These are phyloP conservation scores for Lagopus leucura DNA, from an alignment of 2,113 vertebrate genomes.

Conservation along the genomic window DNA sequence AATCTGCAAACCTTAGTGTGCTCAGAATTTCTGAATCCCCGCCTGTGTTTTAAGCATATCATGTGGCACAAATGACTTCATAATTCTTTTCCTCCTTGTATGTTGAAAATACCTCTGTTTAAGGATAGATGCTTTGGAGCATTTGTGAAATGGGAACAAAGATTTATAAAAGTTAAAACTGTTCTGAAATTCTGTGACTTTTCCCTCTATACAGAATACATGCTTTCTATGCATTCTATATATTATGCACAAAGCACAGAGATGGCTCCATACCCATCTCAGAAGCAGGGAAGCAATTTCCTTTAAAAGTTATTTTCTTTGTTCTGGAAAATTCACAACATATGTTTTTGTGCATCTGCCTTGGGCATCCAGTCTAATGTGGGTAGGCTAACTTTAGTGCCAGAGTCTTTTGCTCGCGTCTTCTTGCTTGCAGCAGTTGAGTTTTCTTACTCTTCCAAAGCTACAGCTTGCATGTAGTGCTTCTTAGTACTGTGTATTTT, in stretches of 20 bases:
- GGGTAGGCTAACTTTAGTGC: slow-evolving; percentile 3
- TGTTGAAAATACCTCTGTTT: not conserved
- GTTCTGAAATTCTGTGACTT: not conserved
- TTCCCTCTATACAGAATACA: not conserved
- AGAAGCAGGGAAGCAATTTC: not conserved
- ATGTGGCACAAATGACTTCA: not conserved
- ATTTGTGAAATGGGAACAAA: not conserved
- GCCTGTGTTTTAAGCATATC: not conserved
- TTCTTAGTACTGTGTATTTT: not conserved
- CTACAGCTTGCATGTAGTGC: not conserved
- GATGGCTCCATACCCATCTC: not conserved
- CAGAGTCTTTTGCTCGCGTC: slow-evolving; percentile 19
- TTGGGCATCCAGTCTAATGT: slow-evolving; percentile 20
- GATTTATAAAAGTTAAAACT: not conserved
- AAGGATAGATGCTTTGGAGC: not conserved
- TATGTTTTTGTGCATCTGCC: slow-evolving; percentile 21
- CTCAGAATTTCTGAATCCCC: not conserved
- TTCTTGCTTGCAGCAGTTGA: slow-evolving; percentile 21
- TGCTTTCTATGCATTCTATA: not conserved
- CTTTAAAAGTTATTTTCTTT: slow-evolving; percentile 11
- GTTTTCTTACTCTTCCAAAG: slow-evolving; percentile 13
- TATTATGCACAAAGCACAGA: not conserved
- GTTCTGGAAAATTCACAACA: not conserved
- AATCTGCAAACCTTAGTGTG: not conserved
- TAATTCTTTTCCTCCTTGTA: not conserved